phyloP scores from a whole-genome alignment of 2,797 vertebrate species.

The Danio aesculapii region DNA sequence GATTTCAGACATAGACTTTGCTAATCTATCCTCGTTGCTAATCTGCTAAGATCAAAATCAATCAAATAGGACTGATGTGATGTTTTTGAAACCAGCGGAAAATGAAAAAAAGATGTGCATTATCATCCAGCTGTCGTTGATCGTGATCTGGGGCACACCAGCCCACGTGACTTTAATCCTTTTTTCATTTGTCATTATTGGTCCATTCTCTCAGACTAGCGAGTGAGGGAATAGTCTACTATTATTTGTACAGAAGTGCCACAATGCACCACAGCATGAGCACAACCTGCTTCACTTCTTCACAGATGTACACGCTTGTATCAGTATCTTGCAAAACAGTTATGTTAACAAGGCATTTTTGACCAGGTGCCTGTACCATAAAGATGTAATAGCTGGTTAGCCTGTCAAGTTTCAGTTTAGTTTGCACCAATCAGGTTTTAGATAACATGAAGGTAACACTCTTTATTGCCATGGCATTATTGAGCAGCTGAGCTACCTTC shows the following conservation, averaged over 20 bases:
- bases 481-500: too few relatives aligned
- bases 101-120: constrained; percentile 30
- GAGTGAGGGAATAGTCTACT: neutral
- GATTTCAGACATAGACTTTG: constrained; percentile 45
- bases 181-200: constrained; percentile 21
- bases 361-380: too few relatives aligned
- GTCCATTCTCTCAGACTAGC: constrained; percentile 26
- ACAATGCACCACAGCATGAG: neutral
- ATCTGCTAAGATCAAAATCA: constrained; percentile 43
- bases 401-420: too few relatives aligned
- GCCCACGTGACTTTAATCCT: neutral
- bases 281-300: neutral
- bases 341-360: neutral
- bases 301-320: neutral
- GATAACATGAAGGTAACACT: too few relatives aligned
- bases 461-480: too few relatives aligned
- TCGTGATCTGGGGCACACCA: neutral
- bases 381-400: too few relatives aligned
- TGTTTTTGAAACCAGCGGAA: constrained; percentile 23
- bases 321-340: neutral
- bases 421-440: too few relatives aligned
- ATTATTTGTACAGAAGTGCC: neutral
- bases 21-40: constrained; percentile 37
- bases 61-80: constrained; percentile 21
- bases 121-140: constrained; percentile 19